Conservation (phyloP, 1,140 invertebrate genomes). For the Zaprionus vittiger region DNA sequence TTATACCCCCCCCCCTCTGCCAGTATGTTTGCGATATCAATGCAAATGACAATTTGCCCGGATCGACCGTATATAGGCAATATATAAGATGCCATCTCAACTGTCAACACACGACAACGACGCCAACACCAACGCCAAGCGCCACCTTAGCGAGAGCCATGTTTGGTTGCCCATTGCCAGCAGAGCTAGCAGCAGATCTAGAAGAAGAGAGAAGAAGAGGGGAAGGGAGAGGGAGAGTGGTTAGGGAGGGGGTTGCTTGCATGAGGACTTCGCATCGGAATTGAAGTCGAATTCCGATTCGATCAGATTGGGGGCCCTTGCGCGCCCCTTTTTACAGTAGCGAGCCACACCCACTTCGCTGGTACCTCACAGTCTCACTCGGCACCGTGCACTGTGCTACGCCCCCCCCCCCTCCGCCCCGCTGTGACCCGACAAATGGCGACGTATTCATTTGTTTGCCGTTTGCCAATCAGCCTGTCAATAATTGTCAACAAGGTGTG, state of each 20-base stretch:
- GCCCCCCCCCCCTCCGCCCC: background rate
- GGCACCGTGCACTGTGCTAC: background rate
- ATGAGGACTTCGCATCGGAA: slow-evolving; percentile 4
- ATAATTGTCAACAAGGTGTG: slow-evolving; percentile 83
- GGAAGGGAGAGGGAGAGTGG: no score
- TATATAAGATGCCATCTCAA: slow-evolving; percentile 45
- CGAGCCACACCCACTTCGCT: slow-evolving; percentile 4
- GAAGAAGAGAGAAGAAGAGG: no score
- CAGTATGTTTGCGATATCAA: slow-evolving; percentile 16
- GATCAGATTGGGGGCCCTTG: slow-evolving; percentile 20
- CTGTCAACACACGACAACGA: slow-evolving; percentile 45
- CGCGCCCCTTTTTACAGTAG: slow-evolving; percentile 15
- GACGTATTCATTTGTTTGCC: slow-evolving; percentile 80
- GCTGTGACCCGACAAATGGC: slow-evolving; percentile 37
- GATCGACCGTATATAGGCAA: slow-evolving; percentile 38
- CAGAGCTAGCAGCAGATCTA: background rate
- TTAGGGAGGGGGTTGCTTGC: background rate
- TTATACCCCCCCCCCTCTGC: background rate
- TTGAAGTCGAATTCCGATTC: slow-evolving; percentile 14
- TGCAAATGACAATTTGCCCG: slow-evolving; percentile 24
- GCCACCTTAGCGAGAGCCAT: slow-evolving; percentile 36
- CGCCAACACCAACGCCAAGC: slow-evolving; percentile 42
- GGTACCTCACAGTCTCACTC: background rate
- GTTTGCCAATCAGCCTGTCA: slow-evolving; percentile 82
- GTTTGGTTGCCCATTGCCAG: slow-evolving; percentile 19